Percentiles rank a stretch among this genome's conserved stretches.
Conservation (phyloP, 2,888 invertebrate species). For the Nebria brevicollis region DNA sequence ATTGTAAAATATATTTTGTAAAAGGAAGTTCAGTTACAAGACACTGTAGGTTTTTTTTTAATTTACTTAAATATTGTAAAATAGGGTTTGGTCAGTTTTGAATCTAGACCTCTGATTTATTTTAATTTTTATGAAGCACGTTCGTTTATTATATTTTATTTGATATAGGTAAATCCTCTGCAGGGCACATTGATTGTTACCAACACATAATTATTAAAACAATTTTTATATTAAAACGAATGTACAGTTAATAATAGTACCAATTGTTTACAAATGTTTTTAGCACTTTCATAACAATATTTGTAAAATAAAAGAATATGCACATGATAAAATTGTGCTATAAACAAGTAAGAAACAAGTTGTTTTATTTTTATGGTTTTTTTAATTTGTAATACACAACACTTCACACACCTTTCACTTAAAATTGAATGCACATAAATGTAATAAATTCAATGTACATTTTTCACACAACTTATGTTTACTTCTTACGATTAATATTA, state of each 20-base stretch:
- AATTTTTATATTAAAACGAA: constrained; percentile 25
- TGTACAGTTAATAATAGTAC: constrained; percentile 22
- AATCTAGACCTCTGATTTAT: too few species aligned
- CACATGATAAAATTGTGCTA: constrained; percentile 14
- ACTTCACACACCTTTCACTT: constrained; percentile 25
- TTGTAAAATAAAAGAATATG: constrained; percentile 17
- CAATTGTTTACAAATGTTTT: constrained; percentile 24
- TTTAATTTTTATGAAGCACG: neutral
- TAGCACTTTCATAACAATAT: constrained; percentile 19
- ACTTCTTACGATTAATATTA: neutral
- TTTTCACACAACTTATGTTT: neutral
- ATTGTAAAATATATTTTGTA: too few species aligned
- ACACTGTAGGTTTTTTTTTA: too few species aligned
- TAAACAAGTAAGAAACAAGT: constrained; percentile 15
- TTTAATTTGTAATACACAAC: constrained; percentile 15
- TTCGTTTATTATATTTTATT: neutral
- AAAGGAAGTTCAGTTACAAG: too few species aligned
- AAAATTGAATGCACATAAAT: constrained; percentile 16
- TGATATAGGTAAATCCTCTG: neutral
- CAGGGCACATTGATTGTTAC: constrained; percentile 24
- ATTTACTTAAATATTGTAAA: too few species aligned
- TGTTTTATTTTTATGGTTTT: constrained; percentile 11
- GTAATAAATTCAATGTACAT: neutral
- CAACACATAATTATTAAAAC: constrained; percentile 27
- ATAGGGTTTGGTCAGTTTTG: too few species aligned